Conservation (phyloP, 2,113 vertebrate genomes). For the Dendropsophus ebraccatus region DNA sequence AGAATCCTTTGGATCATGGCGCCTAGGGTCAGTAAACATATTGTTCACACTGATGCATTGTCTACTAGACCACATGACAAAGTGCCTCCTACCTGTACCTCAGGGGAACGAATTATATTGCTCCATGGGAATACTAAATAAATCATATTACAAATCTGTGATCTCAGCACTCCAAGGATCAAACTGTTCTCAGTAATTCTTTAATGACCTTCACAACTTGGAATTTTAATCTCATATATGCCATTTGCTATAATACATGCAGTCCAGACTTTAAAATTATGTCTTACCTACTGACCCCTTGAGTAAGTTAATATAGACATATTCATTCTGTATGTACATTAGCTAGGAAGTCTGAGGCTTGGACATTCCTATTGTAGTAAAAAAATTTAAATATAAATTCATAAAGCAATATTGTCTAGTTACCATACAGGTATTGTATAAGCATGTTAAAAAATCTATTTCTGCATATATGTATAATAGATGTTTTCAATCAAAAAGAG, state of each 20-base stretch:
- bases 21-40: constrained; percentile 28
- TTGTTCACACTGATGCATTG: constrained; percentile 41
- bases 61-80: constrained; percentile 22
- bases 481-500: neutral
- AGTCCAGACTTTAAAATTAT: constrained; percentile 31
- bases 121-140: constrained; percentile 48
- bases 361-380: neutral
- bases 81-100: constrained; percentile 31
- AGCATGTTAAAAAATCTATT: neutral
- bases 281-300: neutral
- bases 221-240: constrained; percentile 36
- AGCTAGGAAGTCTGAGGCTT: neutral
- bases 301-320: constrained; percentile 16
- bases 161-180: constrained; percentile 47
- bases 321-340: neutral
- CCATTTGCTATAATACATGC: constrained; percentile 25
- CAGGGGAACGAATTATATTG: constrained; percentile 10
- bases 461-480: neutral
- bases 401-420: neutral
- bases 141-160: constrained; percentile 51
- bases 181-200: constrained; percentile 36
- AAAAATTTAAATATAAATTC: neutral
- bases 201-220: constrained; percentile 46
- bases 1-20: neutral
- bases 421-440: neutral